Evolutionary conservation across 2,113 vertebrate species (phyloP), one percentile per base, ranked within the genome.

Genomic region (Odontophorus gujanensis): DNA sequence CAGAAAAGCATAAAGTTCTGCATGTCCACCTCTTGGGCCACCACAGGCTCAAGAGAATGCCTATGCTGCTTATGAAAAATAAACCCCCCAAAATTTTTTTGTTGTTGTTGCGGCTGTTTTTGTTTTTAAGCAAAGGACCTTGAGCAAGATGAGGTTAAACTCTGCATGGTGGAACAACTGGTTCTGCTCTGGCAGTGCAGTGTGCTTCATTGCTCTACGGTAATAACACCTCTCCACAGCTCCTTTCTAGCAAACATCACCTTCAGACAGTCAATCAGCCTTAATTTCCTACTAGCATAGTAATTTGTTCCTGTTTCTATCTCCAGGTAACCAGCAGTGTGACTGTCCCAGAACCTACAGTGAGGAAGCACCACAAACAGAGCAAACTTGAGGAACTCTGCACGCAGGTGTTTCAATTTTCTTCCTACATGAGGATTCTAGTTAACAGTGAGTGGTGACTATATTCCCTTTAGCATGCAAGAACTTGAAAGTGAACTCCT

Each of bases 101-200:
- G 11, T 40, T 40, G 11, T 40, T 40, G 78, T 74, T 81, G 90
- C 65, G 75, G 40, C 26, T 73, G 77, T 50, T 32, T 57, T 55
- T 82, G 85, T 78, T 78, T 81, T 89, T 90, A 67, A 92, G 90
- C 69, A 72, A 77, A 19, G 25, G 26, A 48, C 92, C 92, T 80
- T 81, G 62, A 84, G 61, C 22, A 28, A 93, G 53, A 75, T 40
- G 89, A 92, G 79, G 78, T 48, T 86, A 67, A 93, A 62, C 53
- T 61, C 80, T 48, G 43, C 66, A 72, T 15, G 11, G 45, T 71
- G 58, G 59, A 89, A 5, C 13, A 63, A 85, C 0, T 2, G 40
- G 42, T 87, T 85, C 75, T 34, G 66, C 63, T 93, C 83, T 87
- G 81, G 92, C 36, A 34, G 81, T 89, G 13, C 19, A 22, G 11